These are phyloP conservation scores for Opisthocomus hoazin DNA, from an alignment of 2,113 vertebrate species.

Conservation along the genomic window DNA sequence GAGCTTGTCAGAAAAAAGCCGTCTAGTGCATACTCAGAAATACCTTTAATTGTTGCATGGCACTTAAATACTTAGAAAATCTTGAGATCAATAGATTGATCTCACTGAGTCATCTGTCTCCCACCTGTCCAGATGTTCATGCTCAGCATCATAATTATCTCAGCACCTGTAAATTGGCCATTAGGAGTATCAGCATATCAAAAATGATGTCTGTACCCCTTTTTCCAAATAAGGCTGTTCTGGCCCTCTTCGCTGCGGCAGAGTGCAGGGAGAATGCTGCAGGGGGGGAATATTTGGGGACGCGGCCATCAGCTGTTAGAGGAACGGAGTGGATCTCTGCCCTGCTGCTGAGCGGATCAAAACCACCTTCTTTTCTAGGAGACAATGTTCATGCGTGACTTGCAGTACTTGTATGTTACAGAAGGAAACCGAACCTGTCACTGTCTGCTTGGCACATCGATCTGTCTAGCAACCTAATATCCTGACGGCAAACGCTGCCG, in stretches of 20 bases:
- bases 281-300: not conserved
- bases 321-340: not conserved
- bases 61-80: conserved; percentile 42
- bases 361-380: not conserved
- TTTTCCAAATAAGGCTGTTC: not conserved
- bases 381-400: not conserved
- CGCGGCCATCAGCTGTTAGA: not conserved
- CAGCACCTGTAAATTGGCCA: not conserved
- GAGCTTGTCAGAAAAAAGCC: not conserved
- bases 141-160: not conserved
- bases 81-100: conserved; percentile 39
- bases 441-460: not conserved
- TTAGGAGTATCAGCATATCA: not conserved
- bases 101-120: conserved; percentile 27
- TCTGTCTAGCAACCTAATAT: not conserved
- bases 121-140: not conserved
- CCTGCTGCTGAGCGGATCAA: not conserved
- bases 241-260: not conserved
- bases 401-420: not conserved
- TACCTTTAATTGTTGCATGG: conserved; percentile 22
- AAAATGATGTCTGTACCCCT: not conserved
- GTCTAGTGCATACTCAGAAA: conserved; percentile 10
- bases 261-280: not conserved
- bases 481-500: not conserved
- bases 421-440: not conserved